Conservation (phyloP, 2,113 vertebrate genomes). For the Falco punctatus region DNA sequence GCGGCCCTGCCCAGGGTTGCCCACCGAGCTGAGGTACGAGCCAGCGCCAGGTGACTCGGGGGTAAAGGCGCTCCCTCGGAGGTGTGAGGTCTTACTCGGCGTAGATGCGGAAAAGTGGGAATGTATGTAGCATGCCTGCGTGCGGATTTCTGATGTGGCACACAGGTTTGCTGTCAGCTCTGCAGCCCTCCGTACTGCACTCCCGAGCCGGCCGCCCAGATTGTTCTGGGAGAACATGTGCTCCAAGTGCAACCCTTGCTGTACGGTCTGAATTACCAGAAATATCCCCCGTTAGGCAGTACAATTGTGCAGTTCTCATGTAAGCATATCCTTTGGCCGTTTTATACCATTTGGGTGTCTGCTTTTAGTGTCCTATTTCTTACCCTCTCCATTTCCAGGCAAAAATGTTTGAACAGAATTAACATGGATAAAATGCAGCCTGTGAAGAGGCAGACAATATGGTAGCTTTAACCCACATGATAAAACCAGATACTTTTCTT, state of each 20-base stretch:
- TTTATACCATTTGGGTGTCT: fast-evolving
- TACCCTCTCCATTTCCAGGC: fast-evolving
- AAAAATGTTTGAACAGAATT: background rate
- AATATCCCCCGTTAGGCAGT: background rate
- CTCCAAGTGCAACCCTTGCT: background rate
- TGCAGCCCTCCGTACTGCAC: fast-evolving
- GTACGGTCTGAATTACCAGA: background rate
- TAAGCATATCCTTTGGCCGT: background rate
- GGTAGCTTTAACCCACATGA: background rate
- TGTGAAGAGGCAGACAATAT: background rate
- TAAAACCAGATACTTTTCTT: background rate
- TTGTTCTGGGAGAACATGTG: background rate
- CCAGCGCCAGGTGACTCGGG: fast-evolving
- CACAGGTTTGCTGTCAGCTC: background rate
- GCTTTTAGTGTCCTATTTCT: background rate
- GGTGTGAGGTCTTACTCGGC: background rate
- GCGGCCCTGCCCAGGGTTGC: fast-evolving
- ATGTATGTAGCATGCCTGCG: fast-evolving
- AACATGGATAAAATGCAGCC: background rate
- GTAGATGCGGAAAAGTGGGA: background rate
- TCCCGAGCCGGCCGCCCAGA: background rate
- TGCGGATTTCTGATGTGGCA: fast-evolving
- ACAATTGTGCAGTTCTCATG: background rate
- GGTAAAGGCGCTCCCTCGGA: fast-evolving
- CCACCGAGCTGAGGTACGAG: fast-evolving